Conservation (phyloP, 2,888 invertebrate species). For the Oscheius onirici region DNA sequence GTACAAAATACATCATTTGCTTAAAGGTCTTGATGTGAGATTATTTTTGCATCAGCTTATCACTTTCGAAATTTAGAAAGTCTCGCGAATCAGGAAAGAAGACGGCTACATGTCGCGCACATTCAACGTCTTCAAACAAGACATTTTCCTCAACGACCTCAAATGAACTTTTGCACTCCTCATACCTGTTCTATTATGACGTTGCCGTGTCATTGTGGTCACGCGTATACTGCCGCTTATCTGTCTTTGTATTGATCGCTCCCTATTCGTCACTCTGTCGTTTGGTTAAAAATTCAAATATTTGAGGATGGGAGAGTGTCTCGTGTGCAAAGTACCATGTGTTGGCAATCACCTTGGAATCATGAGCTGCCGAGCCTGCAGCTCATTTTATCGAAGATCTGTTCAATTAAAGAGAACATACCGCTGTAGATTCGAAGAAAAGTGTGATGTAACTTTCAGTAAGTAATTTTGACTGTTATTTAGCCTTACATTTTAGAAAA, state of each 20-base stretch:
- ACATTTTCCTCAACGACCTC: conserved; percentile 50
- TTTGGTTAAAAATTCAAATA: not conserved
- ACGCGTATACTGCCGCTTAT: conserved; percentile 22
- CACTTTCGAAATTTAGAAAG: conserved; percentile 37
- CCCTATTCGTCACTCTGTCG: conserved; percentile 4
- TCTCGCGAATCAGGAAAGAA: conserved; percentile 42
- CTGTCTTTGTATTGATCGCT: conserved; percentile 15
- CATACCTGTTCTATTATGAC: conserved; percentile 39
- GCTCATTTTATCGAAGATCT: conserved; percentile 49
- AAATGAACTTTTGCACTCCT: conserved; percentile 32
- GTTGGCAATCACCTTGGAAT: conserved; percentile 52
- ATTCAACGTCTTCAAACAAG: conserved; percentile 54
- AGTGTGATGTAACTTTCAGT: conserved; percentile 54
- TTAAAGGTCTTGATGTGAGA: conserved; percentile 23
- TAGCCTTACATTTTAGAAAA: conserved; percentile 39
- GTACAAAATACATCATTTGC: conserved; percentile 27
- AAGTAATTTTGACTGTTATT: conserved; percentile 17
- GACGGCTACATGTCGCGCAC: conserved; percentile 51
- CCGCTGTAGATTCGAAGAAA: conserved; percentile 47
- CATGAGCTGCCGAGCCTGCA: conserved; percentile 50
- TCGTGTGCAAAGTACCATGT: conserved; percentile 49
- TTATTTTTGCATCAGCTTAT: not conserved
- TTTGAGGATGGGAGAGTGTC: conserved; percentile 31
- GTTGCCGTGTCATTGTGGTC: not conserved
- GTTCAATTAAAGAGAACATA: conserved; percentile 44